These are phyloP conservation scores for Agapetus fuscipes DNA, from an alignment of 2,888 invertebrate species.

Conservation along the genomic window DNA sequence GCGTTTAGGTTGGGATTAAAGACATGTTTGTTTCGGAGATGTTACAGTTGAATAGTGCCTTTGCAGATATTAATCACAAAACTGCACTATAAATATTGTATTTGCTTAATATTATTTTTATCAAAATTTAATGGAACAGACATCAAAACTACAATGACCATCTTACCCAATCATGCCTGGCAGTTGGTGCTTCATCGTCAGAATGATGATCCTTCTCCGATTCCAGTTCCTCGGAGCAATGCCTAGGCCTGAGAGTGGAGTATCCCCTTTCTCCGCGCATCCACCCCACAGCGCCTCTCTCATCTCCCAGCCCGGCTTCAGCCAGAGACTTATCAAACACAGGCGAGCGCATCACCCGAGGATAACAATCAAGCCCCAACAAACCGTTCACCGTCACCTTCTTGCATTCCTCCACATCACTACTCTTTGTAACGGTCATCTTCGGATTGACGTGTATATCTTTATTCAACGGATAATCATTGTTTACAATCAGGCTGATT, in stretches of 20 bases:
- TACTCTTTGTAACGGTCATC: constrained; percentile 30
- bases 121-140: too few species aligned
- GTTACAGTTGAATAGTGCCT: too few species aligned
- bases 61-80: background rate
- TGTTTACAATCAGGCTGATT: constrained; percentile 18
- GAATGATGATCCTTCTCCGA: constrained; percentile 28
- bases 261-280: constrained; percentile 25
- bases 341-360: background rate
- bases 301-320: background rate
- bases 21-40: too few species aligned
- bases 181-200: constrained; percentile 25
- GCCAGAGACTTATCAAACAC: background rate
- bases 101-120: background rate
- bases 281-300: constrained; percentile 6
- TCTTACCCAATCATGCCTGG: constrained; percentile 16
- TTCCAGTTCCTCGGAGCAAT: constrained; percentile 24
- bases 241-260: constrained; percentile 29
- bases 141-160: too few species aligned
- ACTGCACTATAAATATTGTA: too few species aligned
- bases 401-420: background rate
- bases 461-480: constrained; percentile 29
- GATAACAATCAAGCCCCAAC: background rate
- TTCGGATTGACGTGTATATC: constrained; percentile 46
- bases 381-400: background rate
- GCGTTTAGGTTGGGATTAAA: too few species aligned